A percentile compares a stretch with the other conserved stretches of the same genome.
Evolutionary conservation across 2,888 invertebrate genomes (phyloP).

Genomic region (Chesias legatella): DNA sequence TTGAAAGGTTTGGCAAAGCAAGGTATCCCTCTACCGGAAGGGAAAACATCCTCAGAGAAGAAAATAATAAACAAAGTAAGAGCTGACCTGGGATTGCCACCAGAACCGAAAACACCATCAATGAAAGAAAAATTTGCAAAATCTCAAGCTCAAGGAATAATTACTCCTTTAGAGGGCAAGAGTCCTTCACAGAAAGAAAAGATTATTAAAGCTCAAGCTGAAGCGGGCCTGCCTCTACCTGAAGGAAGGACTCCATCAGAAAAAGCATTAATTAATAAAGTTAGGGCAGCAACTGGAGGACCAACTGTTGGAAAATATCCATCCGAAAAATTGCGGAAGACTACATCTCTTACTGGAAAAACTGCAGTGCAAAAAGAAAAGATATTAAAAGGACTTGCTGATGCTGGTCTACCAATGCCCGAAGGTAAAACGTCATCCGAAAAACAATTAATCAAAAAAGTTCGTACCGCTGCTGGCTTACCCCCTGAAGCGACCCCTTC

Average conservation of each 20-base stretch:
- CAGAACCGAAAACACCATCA: constrained; percentile 20
- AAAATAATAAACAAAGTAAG: constrained; percentile 12
- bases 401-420: constrained; percentile 29
- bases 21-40: constrained; percentile 28
- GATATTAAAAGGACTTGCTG: constrained; percentile 41
- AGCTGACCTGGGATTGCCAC: constrained; percentile 22
- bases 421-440: too few species aligned
- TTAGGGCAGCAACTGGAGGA: constrained; percentile 15
- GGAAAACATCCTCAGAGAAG: constrained; percentile 27
- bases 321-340: constrained; percentile 25
- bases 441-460: constrained; percentile 38
- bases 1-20: constrained; percentile 22
- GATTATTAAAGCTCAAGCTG: constrained; percentile 24
- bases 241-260: constrained; percentile 37
- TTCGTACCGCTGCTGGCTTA: constrained; percentile 33
- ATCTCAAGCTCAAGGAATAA: constrained; percentile 30
- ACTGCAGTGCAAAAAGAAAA: constrained; percentile 39
- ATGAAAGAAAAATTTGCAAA: constrained; percentile 14
- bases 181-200: constrained; percentile 31
- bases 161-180: constrained; percentile 33
- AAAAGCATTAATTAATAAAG: constrained; percentile 28
- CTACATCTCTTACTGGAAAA: constrained; percentile 44
- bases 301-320: constrained; percentile 23
- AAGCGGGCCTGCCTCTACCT: constrained; percentile 32
- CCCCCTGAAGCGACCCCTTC: constrained; percentile 39